Conservation (phyloP, 2,113 vertebrate species). For the Pluvialis apricaria region DNA sequence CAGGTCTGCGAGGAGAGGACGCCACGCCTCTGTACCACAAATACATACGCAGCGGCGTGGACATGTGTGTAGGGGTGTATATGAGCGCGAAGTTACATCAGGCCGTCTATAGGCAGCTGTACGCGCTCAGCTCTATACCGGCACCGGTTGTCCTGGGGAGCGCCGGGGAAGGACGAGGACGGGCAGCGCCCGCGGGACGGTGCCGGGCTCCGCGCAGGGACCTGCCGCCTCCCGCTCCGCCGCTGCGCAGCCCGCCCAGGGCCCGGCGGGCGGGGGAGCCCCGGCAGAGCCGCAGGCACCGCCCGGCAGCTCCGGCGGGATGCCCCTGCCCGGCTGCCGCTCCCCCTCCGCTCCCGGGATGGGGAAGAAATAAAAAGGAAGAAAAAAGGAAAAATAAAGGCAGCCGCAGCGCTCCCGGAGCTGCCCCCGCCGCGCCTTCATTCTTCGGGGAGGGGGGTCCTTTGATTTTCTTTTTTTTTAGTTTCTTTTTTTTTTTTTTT, state of each 20-base stretch:
- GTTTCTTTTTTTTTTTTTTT: not conserved
- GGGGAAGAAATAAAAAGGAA: not conserved
- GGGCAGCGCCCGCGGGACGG: not conserved
- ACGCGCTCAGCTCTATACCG: rapidly evolving
- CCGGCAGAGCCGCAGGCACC: not conserved
- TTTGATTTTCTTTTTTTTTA: not conserved
- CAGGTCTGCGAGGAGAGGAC: too few relatives aligned
- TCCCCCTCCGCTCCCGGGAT: not conserved
- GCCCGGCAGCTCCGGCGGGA: not conserved
- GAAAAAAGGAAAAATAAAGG: not conserved
- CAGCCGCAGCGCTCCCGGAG: not conserved
- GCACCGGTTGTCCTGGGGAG: not conserved
- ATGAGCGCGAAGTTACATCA: not conserved
- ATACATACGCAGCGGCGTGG: too few relatives aligned
- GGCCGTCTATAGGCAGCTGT: too few relatives aligned
- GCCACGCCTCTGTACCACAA: not conserved
- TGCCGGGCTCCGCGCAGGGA: not conserved
- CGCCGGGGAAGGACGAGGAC: not conserved
- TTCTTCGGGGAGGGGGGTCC: not conserved
- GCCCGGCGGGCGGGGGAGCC: too few relatives aligned
- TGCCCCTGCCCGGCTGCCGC: not conserved
- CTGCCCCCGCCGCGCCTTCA: not conserved
- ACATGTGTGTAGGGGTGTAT: rapidly evolving
- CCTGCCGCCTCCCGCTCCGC: not conserved
- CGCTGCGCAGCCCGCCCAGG: not conserved